Percentiles rank a stretch among this genome's conserved stretches.
These are phyloP conservation scores for Malthinus flaveolus DNA, from an alignment of 2,888 invertebrate genomes.

Conservation along the genomic window DNA sequence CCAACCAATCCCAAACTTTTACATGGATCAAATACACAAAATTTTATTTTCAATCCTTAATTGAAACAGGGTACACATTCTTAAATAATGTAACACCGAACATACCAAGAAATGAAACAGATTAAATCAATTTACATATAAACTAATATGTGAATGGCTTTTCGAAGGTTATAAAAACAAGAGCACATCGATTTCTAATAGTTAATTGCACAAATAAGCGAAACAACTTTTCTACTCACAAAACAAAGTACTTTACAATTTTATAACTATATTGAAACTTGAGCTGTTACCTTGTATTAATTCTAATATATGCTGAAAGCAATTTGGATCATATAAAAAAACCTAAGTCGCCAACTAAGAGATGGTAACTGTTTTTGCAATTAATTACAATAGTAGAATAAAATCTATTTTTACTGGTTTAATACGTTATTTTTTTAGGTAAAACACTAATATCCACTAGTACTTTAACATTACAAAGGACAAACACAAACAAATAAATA, in stretches of 20 bases:
- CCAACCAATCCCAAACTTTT: conserved; percentile 19
- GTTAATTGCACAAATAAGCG: not conserved
- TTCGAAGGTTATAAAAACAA: no score
- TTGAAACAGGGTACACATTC: not conserved
- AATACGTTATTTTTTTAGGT: no score
- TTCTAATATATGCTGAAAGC: no score
- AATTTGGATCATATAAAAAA: no score
- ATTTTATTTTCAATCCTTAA: no score
- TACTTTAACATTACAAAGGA: conserved; percentile 20
- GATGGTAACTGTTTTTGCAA: not conserved
- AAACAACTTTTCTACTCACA: not conserved
- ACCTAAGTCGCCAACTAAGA: no score
- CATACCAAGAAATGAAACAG: not conserved
- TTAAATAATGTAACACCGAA: not conserved
- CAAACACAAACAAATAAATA: conserved; percentile 23
- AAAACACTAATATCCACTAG: conserved; percentile 9
- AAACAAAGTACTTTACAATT: no score
- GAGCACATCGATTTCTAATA: not conserved
- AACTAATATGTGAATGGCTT: no score
- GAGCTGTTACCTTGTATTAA: no score
- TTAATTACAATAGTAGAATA: not conserved
- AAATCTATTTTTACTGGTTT: no score
- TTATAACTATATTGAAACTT: no score
- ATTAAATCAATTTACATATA: not conserved
- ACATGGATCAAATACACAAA: not conserved